These are phyloP conservation scores for Zaprionus gabonicus DNA, from an alignment of 1,140 invertebrate genomes.

Conservation along the genomic window DNA sequence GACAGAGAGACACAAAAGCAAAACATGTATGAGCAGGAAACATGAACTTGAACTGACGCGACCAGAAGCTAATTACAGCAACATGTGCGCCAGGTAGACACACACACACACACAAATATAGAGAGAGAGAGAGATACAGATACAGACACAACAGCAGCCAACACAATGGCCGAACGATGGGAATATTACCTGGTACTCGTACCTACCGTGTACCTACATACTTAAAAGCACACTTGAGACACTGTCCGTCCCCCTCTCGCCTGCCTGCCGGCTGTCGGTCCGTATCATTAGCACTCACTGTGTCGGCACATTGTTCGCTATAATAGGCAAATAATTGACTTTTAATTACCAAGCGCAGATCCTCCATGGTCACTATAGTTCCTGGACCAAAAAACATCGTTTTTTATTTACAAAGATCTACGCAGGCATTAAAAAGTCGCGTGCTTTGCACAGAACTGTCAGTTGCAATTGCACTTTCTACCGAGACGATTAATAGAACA, in stretches of 20 bases:
- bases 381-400: background rate
- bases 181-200: conserved; percentile 3
- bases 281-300: conserved; percentile 5
- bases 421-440: background rate
- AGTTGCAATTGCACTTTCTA: conserved; percentile 1
- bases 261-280: background rate
- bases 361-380: background rate
- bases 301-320: background rate
- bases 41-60: conserved; percentile 66
- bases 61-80: conserved; percentile 37
- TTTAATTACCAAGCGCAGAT: background rate
- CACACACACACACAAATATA: no score
- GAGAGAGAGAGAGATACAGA: no score
- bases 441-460: background rate
- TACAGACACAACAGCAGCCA: no score
- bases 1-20: background rate
- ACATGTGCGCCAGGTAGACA: background rate
- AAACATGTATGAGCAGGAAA: conserved; percentile 42
- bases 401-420: background rate
- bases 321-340: conserved; percentile 8
- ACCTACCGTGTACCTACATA: background rate
- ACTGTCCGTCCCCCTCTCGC: background rate
- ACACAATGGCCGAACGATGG: conserved; percentile 6
- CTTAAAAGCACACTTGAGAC: conserved; percentile 13
- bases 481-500: no score